Conservation (phyloP, 1,140 invertebrate species). For the Megathymus violae region DNA sequence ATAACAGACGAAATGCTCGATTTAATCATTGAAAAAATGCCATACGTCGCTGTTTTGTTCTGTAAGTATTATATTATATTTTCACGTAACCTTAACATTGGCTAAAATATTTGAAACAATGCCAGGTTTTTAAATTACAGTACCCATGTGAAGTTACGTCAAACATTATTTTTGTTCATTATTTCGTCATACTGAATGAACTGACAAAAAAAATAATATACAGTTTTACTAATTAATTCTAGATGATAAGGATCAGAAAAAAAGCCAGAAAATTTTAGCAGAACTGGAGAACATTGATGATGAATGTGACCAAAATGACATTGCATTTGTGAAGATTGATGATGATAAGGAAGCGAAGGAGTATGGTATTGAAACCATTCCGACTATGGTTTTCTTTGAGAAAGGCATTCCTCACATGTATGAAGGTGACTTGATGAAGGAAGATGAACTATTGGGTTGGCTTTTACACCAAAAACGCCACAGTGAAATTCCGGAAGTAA, state of each 20-base stretch:
- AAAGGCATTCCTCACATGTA: conserved; percentile 94
- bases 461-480: conserved; percentile 94
- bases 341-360: conserved; percentile 94
- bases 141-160: conserved; percentile 38
- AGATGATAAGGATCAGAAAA: conserved; percentile 97
- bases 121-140: conserved; percentile 46
- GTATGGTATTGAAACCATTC: conserved; percentile 93
- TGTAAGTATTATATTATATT: conserved; percentile 87
- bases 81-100: conserved; percentile 47
- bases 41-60: conserved; percentile 94
- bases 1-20: conserved; percentile 97
- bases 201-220: conserved; percentile 77
- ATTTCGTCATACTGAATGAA: conserved; percentile 53
- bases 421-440: conserved; percentile 95
- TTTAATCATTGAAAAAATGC: conserved; percentile 94
- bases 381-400: conserved; percentile 94
- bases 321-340: conserved; percentile 96
- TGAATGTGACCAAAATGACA: conserved; percentile 95
- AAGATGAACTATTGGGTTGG: conserved; percentile 95
- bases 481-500: conserved; percentile 96
- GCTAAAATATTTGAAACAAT: conserved; percentile 43
- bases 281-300: conserved; percentile 97
- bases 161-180: conserved; percentile 32
- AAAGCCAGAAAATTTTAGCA: conserved; percentile 93
- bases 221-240: conserved; percentile 74